Base-by-base conservation (phyloP, 2,888 invertebrate species). In the Ommatoiulus sabulosus region DNA sequence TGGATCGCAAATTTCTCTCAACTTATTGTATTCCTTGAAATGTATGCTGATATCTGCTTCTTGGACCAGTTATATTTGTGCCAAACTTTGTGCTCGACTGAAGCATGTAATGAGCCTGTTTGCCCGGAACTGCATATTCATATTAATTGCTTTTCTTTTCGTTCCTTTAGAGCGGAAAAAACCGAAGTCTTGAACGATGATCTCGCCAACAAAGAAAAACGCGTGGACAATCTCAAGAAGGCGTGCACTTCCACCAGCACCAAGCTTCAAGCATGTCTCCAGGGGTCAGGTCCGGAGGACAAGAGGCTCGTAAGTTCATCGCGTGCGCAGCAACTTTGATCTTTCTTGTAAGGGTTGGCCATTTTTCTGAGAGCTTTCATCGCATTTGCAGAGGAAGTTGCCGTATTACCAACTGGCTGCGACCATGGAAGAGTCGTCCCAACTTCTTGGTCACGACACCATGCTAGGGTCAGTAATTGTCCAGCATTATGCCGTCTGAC, bases 181-280 rank as follows among this genome's bases (percentile, higher is more conserved):
- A 95, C 96, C 35, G 97, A 97, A 93, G 95, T 95, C 15, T 93
- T 97, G 88, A 95, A 96, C 89, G 96, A 97, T 93, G 97, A 97
- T 92, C 93, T 97, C 89, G 95, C 96, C 92, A 95, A 95, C 89
- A 96, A 97, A 17, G 97, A 97, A 91, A 95, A 95, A 91, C 95
- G 96, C 92, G 96, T 97, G 10, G 97, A 97, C 90, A 95, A 95
- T 91, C 95, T 97, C 87, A 94, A 95, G 90, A 94, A 95, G 92
- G 96, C 96, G 87, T 93, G 94, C 90, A 92, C 92, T 88, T 93
- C 91, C 89, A 93, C 93, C 1, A 92, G 92, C 44, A 94, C 94
- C 91, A 94, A 94, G 90, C 91, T 94, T 84, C 91, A 92, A 5
- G 92, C 92, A 52, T 92, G 93, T 90, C 91, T 94, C 24, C 92